A percentile compares a stretch with the other conserved stretches of the same genome.
Evolutionary conservation across 2,113 vertebrate genomes (phyloP).

Genomic region (Pyrgilauda ruficollis): DNA sequence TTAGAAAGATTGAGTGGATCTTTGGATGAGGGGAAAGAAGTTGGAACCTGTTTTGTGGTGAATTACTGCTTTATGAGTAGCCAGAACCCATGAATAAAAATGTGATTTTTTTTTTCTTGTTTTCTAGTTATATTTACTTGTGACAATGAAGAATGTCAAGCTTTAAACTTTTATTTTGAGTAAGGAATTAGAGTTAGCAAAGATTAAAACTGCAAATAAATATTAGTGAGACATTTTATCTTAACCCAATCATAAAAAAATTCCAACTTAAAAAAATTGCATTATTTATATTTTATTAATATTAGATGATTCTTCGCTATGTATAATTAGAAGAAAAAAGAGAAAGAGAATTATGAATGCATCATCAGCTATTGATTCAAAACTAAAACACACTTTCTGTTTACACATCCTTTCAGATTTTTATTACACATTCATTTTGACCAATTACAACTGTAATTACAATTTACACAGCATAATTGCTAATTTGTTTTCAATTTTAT

Average conservation of each 20-base stretch:
- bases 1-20: fast-evolving
- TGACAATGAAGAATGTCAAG: background rate
- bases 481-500: slow-evolving; percentile 30
- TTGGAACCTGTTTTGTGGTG: background rate
- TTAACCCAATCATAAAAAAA: slow-evolving; percentile 1
- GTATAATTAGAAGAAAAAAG: slow-evolving; percentile 39
- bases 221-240: slow-evolving; percentile 18
- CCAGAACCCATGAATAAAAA: background rate
- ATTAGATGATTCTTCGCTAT: slow-evolving; percentile 38
- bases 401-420: slow-evolving; percentile 27
- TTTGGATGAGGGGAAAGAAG: background rate
- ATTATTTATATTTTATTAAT: slow-evolving; percentile 52
- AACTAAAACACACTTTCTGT: slow-evolving; percentile 36
- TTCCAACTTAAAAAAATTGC: slow-evolving; percentile 1
- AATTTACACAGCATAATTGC: slow-evolving; percentile 9
- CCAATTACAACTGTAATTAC: slow-evolving; percentile 44
- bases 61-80: background rate
- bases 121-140: background rate
- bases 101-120: fast-evolving
- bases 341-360: slow-evolving; percentile 1
- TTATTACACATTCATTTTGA: slow-evolving; percentile 37
- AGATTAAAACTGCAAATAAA: slow-evolving; percentile 45
- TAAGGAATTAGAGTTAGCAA: background rate
- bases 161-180: background rate
- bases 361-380: slow-evolving; percentile 31